Base-by-base conservation (phyloP, 2,888 invertebrate species). In the Neoscelio sp. region DNA sequence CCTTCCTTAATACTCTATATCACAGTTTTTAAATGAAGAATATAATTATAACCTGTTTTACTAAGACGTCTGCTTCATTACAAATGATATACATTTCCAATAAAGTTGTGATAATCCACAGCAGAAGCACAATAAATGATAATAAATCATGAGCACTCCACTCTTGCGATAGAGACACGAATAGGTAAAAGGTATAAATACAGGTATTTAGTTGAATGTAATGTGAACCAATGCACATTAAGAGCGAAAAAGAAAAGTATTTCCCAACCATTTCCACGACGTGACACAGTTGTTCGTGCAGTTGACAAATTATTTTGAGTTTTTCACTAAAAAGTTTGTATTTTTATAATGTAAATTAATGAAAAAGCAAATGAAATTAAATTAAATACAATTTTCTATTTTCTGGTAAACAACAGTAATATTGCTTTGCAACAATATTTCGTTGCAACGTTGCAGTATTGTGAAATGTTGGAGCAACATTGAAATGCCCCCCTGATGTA, bases 31-130 rank as follows among this genome's bases (percentile, higher is more conserved):
- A n/a, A n/a, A n/a, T n/a, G n/a, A n/a, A n/a, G n/a, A n/a, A n/a
- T n/a, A n/a, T n/a, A n/a, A n/a, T n/a, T n/a, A 23, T 10, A 46
- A 68, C 68, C 48, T 68, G 46, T 28, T 7, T 26, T 13, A 28
- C 26, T 8, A 68, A 18, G n/a, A 48, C 56, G 10, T 68, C 56
- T 8, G 68, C 56, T 13, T 68, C 68, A 28, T 10, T 56, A 7
- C 68, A 68, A 48, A 46, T 5, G 2, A 48, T 18, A 10, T 10
- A 68, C 1, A 68, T 0, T 8, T 12, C 46, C 1, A 56, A 1
- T 0, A 17, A 6, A 56, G 26, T 35, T 7, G 10, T 46, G 0
- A n/a, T n/a, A n/a, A n/a, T n/a, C n/a, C n/a, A n/a, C n/a, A n/a
- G n/a, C n/a, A 35, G 7, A 8, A 56, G 4, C 0, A 56, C 5